These are phyloP conservation scores for Pogonognathellus flavescens DNA, from an alignment of 1,140 invertebrate genomes.

Conservation along the genomic window DNA sequence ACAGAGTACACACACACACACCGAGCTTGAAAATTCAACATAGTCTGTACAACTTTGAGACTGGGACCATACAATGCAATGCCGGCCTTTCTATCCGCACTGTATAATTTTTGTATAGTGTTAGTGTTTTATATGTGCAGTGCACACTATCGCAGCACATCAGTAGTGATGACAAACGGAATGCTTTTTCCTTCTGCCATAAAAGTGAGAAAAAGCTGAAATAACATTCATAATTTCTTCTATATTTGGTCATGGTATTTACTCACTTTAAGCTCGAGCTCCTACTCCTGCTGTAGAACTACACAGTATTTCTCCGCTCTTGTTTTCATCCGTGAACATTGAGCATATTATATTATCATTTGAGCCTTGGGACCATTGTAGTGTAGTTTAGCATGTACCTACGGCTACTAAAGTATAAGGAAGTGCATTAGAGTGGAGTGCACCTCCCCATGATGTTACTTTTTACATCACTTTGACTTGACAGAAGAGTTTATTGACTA, in stretches of 20 bases:
- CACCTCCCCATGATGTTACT: neutral
- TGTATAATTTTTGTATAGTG: neutral
- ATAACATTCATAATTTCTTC: slow-evolving; percentile 58
- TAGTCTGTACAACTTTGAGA: neutral
- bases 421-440: no score
- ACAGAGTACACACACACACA: neutral
- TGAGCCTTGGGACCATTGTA: neutral
- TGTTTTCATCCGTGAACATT: neutral
- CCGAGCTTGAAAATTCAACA: neutral
- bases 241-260: slow-evolving; percentile 57
- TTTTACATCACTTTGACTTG: slow-evolving; percentile 33
- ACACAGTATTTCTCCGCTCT: slow-evolving; percentile 27
- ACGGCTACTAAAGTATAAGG: neutral
- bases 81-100: no score
- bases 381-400: neutral
- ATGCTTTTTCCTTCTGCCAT: slow-evolving; percentile 50
- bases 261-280: slow-evolving; percentile 17
- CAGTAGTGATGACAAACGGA: slow-evolving; percentile 58
- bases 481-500: slow-evolving; percentile 10
- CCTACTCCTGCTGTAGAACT: neutral
- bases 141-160: slow-evolving; percentile 29
- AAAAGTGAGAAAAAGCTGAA: slow-evolving; percentile 59
- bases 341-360: neutral
- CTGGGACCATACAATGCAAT: neutral
- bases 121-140: neutral